Base-by-base conservation (phyloP, 2,888 invertebrate genomes). In the Anoplius nigerrimus region DNA sequence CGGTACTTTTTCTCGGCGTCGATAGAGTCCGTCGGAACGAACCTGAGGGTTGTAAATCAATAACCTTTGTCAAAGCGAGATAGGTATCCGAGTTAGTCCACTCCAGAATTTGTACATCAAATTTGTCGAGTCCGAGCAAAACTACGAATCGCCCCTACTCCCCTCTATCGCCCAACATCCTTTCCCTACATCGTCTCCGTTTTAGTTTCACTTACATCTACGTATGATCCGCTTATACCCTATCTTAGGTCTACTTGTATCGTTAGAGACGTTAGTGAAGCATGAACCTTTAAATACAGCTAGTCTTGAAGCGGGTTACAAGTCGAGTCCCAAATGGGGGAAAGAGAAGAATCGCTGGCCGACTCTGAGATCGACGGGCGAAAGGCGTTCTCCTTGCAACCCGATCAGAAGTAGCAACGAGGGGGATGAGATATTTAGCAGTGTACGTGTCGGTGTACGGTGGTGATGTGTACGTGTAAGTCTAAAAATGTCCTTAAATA, bases 281-380 rank as follows among this genome's bases (percentile, higher is more conserved):
- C 87, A 86, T 87, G 85, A 88, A 86, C 84, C 83, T 86, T 85
- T 87, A 87, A 88, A 87, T 88, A 87, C 56, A 82, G 87, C 88
- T 84, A 88, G 88, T 88, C 87, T 88, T 85, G 88, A 88, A 85
- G 70, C 86, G 78, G 86, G 85, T 88, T 87, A 87, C 87, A 88
- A 85, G 78, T 82, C 69, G 76, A 71, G 57, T 69, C 71, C 67
- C 66, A 56, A n/a, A n/a, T n/a, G n/a, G 45, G 66, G 65, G 69
- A 61, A 22, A 56, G 51, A 72, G 69, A 48, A 48, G 24, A 18
- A 46, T 48, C 48, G n/a, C n/a, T 48, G 11, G 48, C 4, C 18
- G 48, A 48, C 16, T n/a, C 5, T 8, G 48, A 8, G n/a, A 48
- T 55, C 34, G 55, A 55, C 21, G 15, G 15, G 13, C 24, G 16